These are phyloP conservation scores for Prunella himalayana DNA, from an alignment of 2,113 vertebrate species.

Conservation along the genomic window DNA sequence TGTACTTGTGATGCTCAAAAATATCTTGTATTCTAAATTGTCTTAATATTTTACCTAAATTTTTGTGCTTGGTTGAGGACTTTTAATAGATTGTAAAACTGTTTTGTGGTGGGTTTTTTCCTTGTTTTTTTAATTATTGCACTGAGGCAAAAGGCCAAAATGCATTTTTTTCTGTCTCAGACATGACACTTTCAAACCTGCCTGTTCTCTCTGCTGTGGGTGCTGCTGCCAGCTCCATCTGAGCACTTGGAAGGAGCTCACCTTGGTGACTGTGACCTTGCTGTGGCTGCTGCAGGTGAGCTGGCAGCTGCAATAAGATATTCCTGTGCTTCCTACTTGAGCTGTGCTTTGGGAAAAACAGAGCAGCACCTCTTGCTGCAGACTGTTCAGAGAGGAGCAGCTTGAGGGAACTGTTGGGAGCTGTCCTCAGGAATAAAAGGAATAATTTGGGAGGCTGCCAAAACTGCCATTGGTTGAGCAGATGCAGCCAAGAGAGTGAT, in stretches of 20 bases:
- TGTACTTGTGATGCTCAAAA: neutral
- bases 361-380: neutral
- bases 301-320: neutral
- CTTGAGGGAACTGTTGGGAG: neutral
- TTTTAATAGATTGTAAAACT: neutral
- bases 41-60: neutral
- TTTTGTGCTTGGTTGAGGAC: neutral
- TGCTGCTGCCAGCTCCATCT: neutral
- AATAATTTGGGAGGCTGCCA: neutral
- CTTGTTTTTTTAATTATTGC: neutral
- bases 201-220: rapidly evolving
- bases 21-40: neutral
- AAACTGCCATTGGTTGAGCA: neutral
- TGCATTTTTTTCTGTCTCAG: neutral
- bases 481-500: neutral
- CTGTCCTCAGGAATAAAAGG: neutral
- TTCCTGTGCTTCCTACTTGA: neutral
- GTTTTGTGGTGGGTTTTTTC: rapidly evolving
- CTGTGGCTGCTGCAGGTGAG: neutral
- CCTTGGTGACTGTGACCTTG: neutral
- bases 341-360: neutral
- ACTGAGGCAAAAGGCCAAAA: neutral
- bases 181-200: neutral
- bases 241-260: neutral
- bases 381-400: neutral